Evolutionary conservation across 2,113 vertebrate genomes (phyloP).

Genomic region (Piaya cayana): DNA sequence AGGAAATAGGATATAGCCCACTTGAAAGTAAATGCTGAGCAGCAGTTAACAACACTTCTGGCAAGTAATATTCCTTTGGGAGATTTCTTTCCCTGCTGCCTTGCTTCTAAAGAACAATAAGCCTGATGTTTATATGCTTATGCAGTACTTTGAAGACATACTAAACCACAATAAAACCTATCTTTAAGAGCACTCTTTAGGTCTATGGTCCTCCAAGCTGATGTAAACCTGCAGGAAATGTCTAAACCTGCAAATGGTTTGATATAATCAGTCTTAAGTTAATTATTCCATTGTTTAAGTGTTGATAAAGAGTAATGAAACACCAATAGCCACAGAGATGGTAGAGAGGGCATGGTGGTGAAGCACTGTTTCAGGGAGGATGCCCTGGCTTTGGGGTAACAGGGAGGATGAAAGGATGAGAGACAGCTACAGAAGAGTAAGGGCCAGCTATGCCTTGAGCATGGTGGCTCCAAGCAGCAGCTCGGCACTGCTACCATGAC

Average conservation of each 20-base stretch:
- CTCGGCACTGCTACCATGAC: neutral
- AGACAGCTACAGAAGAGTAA: neutral
- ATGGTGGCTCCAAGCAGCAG: fast-evolving
- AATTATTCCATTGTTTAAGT: conserved; percentile 34
- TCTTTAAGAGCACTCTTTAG: conserved; percentile 25
- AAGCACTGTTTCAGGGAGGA: neutral
- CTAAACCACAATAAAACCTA: conserved; percentile 37
- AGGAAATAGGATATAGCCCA: neutral
- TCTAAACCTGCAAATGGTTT: neutral
- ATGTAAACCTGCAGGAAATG: conserved; percentile 21
- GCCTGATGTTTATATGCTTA: conserved; percentile 4
- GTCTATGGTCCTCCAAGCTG: conserved; percentile 41
- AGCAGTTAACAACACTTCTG: conserved; percentile 11
- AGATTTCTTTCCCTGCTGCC: neutral
- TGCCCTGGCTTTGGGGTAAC: neutral
- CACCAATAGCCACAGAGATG: neutral
- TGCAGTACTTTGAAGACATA: conserved; percentile 23
- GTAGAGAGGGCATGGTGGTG: neutral
- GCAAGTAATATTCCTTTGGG: conserved; percentile 40
- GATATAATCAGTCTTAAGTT: conserved; percentile 2
- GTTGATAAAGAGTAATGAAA: conserved; percentile 27
- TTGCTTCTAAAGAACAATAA: conserved; percentile 49
- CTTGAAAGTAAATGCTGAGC: conserved; percentile 21
- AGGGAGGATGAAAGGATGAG: neutral
- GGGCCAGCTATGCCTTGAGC: neutral